Percentiles rank a stretch among this genome's conserved stretches.
Conservation (phyloP, 1,140 invertebrate species). For the Leptopilina boulardi region DNA sequence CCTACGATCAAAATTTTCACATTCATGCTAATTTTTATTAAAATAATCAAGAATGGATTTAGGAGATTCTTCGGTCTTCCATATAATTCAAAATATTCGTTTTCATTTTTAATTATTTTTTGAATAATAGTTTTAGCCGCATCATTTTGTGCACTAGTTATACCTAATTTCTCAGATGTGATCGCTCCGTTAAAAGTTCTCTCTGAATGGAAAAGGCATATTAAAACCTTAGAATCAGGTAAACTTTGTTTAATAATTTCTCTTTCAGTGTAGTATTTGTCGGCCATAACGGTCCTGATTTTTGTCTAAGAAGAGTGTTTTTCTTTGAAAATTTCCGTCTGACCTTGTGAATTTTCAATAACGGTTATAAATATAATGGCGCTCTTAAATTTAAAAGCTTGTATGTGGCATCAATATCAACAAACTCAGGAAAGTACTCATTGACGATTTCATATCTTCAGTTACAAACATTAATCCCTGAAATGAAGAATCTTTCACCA, state of each 20-base stretch:
- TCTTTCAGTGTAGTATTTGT: constrained; percentile 44
- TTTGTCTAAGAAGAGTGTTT: constrained; percentile 33
- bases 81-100: constrained; percentile 44
- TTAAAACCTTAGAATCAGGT: constrained; percentile 33
- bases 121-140: constrained; percentile 38
- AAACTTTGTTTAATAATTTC: constrained; percentile 45
- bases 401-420: too few relatives aligned
- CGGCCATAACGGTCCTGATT: constrained; percentile 44
- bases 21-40: constrained; percentile 52
- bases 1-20: too few relatives aligned
- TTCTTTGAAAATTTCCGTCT: constrained; percentile 39
- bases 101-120: constrained; percentile 39
- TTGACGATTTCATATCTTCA: constrained; percentile 29
- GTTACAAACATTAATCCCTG: constrained; percentile 34
- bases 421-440: too few relatives aligned
- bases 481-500: constrained; percentile 12
- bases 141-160: constrained; percentile 6
- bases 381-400: constrained; percentile 33
- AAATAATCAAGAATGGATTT: constrained; percentile 44
- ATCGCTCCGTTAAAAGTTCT: constrained; percentile 39
- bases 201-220: constrained; percentile 42
- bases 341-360: constrained; percentile 33
- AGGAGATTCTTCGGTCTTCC: constrained; percentile 37
- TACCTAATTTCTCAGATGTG: constrained; percentile 20
- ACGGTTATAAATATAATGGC: background rate